Percentiles rank a stretch among this genome's conserved stretches.
These are phyloP conservation scores for Ichneumon xanthorius DNA, from an alignment of 2,888 invertebrate species.

Conservation along the genomic window DNA sequence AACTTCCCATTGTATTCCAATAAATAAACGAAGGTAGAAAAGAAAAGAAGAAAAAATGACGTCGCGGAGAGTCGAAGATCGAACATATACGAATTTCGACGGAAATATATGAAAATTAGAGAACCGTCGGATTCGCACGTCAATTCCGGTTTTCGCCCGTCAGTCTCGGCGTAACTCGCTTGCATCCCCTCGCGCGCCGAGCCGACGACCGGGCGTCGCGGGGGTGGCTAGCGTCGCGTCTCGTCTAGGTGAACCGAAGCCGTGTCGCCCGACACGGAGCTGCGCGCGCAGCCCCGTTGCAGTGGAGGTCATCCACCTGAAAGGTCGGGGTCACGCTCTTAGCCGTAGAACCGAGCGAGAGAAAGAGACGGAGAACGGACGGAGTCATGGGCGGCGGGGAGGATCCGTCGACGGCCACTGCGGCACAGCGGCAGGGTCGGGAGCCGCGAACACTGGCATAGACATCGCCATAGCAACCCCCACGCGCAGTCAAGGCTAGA, in stretches of 20 bases:
- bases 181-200: constrained; percentile 54
- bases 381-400: constrained; percentile 45
- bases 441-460: constrained; percentile 57
- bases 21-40: neutral
- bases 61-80: neutral
- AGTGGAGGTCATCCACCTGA: constrained; percentile 85
- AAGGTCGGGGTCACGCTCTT: constrained; percentile 85
- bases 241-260: constrained; percentile 72
- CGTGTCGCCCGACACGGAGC: constrained; percentile 35
- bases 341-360: constrained; percentile 72
- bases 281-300: constrained; percentile 82
- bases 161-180: constrained; percentile 47
- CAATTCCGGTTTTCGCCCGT: constrained; percentile 58
- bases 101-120: neutral
- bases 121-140: constrained; percentile 49
- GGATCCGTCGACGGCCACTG: constrained; percentile 66
- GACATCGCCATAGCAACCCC: constrained; percentile 82
- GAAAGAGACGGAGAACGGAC: constrained; percentile 49
- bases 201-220: constrained; percentile 49
- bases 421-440: constrained; percentile 71
- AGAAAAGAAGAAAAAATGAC: neutral
- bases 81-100: neutral
- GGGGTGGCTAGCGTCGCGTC: constrained; percentile 71
- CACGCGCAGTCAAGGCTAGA: constrained; percentile 83
- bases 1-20: too few species aligned